These are phyloP conservation scores for Molossus alvarezi DNA, from an alignment of 2,797 vertebrate species.

Conservation along the genomic window DNA sequence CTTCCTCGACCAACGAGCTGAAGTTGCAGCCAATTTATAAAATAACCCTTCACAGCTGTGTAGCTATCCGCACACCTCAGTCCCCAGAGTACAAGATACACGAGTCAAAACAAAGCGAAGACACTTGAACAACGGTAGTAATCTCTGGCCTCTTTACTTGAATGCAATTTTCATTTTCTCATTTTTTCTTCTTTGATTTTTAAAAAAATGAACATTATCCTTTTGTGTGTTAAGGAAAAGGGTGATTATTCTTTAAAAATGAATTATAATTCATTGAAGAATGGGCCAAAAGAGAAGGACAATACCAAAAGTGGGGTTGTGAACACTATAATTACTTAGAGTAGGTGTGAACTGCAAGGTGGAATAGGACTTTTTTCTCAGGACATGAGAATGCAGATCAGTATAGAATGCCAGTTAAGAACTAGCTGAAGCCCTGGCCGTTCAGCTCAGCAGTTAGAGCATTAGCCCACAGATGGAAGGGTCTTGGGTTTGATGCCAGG, in stretches of 20 bases:
- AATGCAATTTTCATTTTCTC: constrained; percentile 6
- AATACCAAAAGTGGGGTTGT: background rate
- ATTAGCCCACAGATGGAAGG: too few species aligned
- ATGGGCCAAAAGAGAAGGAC: background rate
- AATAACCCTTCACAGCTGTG: background rate
- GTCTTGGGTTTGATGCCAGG: too few species aligned
- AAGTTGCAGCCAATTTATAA: background rate
- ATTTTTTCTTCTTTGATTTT: constrained; percentile 55
- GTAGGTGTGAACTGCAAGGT: background rate
- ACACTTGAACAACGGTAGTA: background rate
- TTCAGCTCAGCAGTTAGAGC: too few species aligned
- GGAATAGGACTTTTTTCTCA: background rate
- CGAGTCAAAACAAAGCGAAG: background rate
- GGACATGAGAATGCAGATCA: background rate
- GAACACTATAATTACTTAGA: too few species aligned
- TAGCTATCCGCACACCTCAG: background rate
- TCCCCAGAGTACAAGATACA: background rate
- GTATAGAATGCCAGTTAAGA: background rate
- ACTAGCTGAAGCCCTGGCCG: background rate
- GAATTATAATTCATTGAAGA: background rate
- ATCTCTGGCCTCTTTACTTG: background rate
- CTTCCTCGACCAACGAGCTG: background rate
- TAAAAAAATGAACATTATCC: background rate
- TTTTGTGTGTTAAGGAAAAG: constrained; percentile 1
- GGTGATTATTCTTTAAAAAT: constrained; percentile 50